Conservation (phyloP, 2,888 invertebrate genomes). For the Drosophila kuntzei region DNA sequence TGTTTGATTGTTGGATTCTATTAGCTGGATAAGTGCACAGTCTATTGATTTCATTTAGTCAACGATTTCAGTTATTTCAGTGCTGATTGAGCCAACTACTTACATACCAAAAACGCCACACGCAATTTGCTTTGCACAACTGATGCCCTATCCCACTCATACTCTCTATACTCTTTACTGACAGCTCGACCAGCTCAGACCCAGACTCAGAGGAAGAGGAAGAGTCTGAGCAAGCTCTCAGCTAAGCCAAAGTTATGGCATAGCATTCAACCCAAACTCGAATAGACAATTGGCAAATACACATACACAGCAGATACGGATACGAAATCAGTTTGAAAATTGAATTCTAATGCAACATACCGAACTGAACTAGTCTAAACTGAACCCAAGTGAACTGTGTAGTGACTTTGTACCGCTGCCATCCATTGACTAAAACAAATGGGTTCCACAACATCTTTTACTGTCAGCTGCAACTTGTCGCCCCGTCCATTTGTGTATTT, state of each 20-base stretch:
- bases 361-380: slow-evolving; percentile 50
- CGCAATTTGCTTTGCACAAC: slow-evolving; percentile 61
- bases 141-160: slow-evolving; percentile 30
- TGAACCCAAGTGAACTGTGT: slow-evolving; percentile 61
- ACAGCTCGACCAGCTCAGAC: slow-evolving; percentile 12
- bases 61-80: slow-evolving; percentile 52
- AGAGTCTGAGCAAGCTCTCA: slow-evolving; percentile 20
- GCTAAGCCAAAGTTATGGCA: slow-evolving; percentile 77
- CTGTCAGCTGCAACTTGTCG: slow-evolving; percentile 79
- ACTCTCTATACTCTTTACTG: background rate
- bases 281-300: slow-evolving; percentile 39
- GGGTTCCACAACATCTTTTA: slow-evolving; percentile 79
- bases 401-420: slow-evolving; percentile 76
- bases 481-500: slow-evolving; percentile 47
- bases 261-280: slow-evolving; percentile 46
- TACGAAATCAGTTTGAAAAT: slow-evolving; percentile 77
- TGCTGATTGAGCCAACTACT: slow-evolving; percentile 44
- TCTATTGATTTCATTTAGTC: slow-evolving; percentile 48
- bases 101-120: slow-evolving; percentile 55
- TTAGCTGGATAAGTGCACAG: slow-evolving; percentile 47
- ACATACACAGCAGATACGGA: slow-evolving; percentile 7
- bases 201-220: slow-evolving; percentile 1
- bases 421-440: slow-evolving; percentile 79
- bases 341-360: slow-evolving; percentile 77
- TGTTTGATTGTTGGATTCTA: slow-evolving; percentile 28